Evolutionary conservation across 2,888 invertebrate genomes (phyloP).

Genomic region (Nomada ferruginata): DNA sequence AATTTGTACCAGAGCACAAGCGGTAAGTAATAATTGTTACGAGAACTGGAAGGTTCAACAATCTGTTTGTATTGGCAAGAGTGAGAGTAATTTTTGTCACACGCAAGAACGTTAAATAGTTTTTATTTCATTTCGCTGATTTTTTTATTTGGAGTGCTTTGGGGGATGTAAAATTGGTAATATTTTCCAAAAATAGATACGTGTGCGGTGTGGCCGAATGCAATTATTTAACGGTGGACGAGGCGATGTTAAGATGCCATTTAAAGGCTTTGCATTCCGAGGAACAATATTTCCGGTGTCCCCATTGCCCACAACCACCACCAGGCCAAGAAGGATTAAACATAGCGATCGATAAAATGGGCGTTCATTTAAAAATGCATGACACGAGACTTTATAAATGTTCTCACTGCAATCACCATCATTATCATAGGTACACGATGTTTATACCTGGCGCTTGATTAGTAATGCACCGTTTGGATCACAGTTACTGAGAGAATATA

Average conservation of each 20-base stretch:
- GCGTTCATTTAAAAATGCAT: constrained; percentile 91
- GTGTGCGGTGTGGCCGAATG: constrained; percentile 90
- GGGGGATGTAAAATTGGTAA: constrained; percentile 73
- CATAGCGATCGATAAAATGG: constrained; percentile 87
- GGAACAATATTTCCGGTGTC: constrained; percentile 87
- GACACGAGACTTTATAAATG: constrained; percentile 90
- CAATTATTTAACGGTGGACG: constrained; percentile 89
- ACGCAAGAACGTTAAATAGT: background rate
- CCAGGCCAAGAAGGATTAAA: constrained; percentile 84
- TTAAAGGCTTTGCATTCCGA: constrained; percentile 89
- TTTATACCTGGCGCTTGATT: background rate
- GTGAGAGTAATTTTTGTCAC: constrained; percentile 3
- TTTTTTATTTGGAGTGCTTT: background rate
- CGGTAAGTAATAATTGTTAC: constrained; percentile 68
- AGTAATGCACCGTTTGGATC: constrained; percentile 2
- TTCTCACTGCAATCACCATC: constrained; percentile 88
- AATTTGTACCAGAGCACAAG: constrained; percentile 81
- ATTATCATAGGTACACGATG: constrained; percentile 85
- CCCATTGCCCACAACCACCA: constrained; percentile 89
- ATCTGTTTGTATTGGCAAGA: constrained; percentile 5
- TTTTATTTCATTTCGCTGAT: background rate
- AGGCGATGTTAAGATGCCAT: constrained; percentile 89
- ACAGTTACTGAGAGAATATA: background rate
- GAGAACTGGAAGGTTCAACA: background rate
- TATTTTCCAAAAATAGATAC: constrained; percentile 84